Conservation (phyloP, 2,113 vertebrate genomes). For the Onychostruthus taczanowskii region DNA sequence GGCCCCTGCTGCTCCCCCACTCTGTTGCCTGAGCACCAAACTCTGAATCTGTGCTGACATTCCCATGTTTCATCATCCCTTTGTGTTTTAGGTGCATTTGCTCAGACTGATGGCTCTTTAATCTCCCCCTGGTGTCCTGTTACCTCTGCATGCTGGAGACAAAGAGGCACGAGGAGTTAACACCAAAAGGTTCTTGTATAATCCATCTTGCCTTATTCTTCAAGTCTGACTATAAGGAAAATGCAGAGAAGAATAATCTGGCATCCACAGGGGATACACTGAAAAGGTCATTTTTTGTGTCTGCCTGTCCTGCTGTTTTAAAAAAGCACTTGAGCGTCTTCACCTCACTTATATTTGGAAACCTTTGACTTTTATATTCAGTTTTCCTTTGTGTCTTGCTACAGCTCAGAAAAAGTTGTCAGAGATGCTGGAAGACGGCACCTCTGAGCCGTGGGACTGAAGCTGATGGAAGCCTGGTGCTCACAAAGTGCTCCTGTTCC, state of each 20-base stretch:
- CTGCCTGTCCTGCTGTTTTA: background rate
- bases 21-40: background rate
- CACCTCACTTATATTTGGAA: background rate
- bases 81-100: background rate
- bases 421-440: background rate
- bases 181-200: background rate
- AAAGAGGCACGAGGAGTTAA: background rate
- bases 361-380: background rate
- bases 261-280: background rate
- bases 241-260: background rate
- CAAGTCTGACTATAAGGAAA: background rate
- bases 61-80: background rate
- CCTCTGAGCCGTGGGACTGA: background rate
- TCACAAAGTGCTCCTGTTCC: background rate
- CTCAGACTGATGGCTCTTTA: background rate
- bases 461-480: background rate
- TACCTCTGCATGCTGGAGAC: background rate
- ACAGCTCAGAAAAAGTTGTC: background rate
- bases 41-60: accelerated
- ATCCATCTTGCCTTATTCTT: background rate
- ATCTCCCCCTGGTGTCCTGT: background rate
- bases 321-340: background rate
- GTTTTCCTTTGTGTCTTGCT: background rate
- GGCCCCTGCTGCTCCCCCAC: background rate
- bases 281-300: background rate